Conservation (phyloP, 2,113 vertebrate genomes). For the Triplophysa dalaica region DNA sequence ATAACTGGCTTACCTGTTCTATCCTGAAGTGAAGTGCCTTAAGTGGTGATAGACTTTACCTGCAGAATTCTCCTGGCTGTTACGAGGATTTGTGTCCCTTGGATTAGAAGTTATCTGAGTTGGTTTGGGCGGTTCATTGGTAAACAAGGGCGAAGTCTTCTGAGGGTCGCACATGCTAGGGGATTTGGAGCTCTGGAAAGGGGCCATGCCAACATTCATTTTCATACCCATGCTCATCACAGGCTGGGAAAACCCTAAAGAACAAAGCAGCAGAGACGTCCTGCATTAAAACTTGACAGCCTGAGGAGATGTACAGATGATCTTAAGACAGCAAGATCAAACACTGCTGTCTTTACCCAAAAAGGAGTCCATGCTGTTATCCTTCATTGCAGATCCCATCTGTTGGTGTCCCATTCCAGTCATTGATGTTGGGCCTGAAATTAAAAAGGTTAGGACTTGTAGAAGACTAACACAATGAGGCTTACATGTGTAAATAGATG, state of each 20-base stretch:
- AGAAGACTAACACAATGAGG: neutral
- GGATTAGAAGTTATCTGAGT: constrained; percentile 64
- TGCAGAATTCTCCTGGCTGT: constrained; percentile 60
- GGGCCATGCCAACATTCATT: constrained; percentile 62
- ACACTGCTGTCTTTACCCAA: constrained; percentile 55
- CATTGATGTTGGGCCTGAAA: constrained; percentile 60
- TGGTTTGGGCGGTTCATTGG: constrained; percentile 58
- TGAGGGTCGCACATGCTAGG: constrained; percentile 63
- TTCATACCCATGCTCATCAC: constrained; percentile 63
- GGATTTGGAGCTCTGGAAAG: constrained; percentile 67
- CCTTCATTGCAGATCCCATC: constrained; percentile 59
- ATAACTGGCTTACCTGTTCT: constrained; percentile 50
- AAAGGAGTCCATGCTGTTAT: constrained; percentile 64
- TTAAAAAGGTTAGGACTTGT: neutral
- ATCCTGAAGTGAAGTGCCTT: constrained; percentile 40
- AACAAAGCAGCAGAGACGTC: constrained; percentile 38
- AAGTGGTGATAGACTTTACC: constrained; percentile 52
- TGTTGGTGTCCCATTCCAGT: constrained; percentile 60
- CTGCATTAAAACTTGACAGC: constrained; percentile 27
- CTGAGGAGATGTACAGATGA: neutral
- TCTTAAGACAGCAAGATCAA: constrained; percentile 4
- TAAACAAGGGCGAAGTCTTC: constrained; percentile 63
- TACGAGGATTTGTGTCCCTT: constrained; percentile 55
- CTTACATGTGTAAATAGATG: neutral
- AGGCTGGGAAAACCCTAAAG: constrained; percentile 70